Percentiles rank a stretch among this genome's conserved stretches.
Evolutionary conservation across 1,140 invertebrate species (phyloP).

Genomic region (Pissodes strobi): DNA sequence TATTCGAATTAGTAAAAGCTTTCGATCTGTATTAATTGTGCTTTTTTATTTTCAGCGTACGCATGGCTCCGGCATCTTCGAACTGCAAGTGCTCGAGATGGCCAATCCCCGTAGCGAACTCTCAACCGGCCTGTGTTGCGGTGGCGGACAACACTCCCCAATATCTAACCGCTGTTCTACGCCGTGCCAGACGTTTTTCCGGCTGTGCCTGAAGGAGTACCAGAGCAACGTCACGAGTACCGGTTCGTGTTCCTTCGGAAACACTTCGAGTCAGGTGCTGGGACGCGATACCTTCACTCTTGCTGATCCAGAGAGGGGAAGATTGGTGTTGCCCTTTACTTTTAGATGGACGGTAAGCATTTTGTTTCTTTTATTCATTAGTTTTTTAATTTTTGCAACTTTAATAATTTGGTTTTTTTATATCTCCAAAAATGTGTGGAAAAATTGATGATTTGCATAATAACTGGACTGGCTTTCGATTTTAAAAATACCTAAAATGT

Average conservation of each 20-base stretch:
- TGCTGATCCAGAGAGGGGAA: conserved; percentile 74
- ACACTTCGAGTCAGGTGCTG: conserved; percentile 80
- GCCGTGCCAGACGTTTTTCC: conserved; percentile 81
- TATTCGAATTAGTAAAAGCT: too few species aligned
- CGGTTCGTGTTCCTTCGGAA: conserved; percentile 88
- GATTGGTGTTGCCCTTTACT: conserved; percentile 81
- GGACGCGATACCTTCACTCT: conserved; percentile 87
- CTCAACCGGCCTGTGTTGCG: conserved; percentile 81
- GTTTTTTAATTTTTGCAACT: too few species aligned
- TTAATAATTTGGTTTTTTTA: too few species aligned
- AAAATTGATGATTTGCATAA: too few species aligned
- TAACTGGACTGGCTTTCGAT: too few species aligned
- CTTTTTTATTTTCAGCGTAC: conserved; percentile 62
- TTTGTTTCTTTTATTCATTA: too few species aligned
- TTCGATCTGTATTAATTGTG: background rate
- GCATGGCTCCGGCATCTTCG: conserved; percentile 83
- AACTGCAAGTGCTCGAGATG: conserved; percentile 88
- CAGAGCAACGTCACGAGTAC: conserved; percentile 80
- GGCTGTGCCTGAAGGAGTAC: conserved; percentile 90
- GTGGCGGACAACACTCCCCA: conserved; percentile 61
- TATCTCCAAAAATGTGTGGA: too few species aligned
- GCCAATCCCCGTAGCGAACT: conserved; percentile 83
- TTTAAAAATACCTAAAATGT: too few species aligned
- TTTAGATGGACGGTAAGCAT: conserved; percentile 89
- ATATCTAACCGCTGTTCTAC: conserved; percentile 59